phyloP scores from a whole-genome alignment of 2,888 invertebrate genomes.

The Frankliniella fusca region DNA sequence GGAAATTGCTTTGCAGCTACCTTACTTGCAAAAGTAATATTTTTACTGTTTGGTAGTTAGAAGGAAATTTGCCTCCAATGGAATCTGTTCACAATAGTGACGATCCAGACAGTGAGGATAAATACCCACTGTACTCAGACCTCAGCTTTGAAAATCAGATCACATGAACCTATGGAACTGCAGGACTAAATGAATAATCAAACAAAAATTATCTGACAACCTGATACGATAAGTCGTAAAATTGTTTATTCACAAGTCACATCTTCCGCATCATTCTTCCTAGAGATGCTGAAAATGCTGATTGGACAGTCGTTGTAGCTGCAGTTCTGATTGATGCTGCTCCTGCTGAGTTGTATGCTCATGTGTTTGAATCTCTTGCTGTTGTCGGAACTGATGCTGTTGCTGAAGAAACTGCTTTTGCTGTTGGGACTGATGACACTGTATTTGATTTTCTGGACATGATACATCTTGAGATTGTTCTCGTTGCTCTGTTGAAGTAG shows the following conservation, averaged over 20 bases:
- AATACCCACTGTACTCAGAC: not conserved
- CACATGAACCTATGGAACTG: not conserved
- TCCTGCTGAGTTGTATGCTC: not conserved
- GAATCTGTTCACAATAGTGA: no score
- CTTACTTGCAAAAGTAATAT: no score
- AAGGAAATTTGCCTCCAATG: no score
- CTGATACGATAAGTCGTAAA: not conserved
- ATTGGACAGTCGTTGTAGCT: not conserved
- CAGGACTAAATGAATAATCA: not conserved
- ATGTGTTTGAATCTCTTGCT: not conserved
- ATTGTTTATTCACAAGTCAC: not conserved
- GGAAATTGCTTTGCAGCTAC: no score
- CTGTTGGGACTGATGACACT: not conserved
- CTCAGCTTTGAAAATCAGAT: not conserved
- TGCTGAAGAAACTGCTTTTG: not conserved
- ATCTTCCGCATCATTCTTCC: no score
- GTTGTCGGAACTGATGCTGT: not conserved
- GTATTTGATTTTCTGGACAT: not conserved
- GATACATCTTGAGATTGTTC: not conserved
- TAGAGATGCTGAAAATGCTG: not conserved
- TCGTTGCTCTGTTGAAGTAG: not conserved
- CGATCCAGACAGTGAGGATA: not conserved
- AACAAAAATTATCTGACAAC: not conserved
- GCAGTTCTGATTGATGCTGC: not conserved
- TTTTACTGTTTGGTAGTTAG: no score